Evolutionary conservation across 2,888 invertebrate genomes (phyloP), one percentile per base, ranked within the genome.

Genomic region (Didymodactylos carnosus): DNA sequence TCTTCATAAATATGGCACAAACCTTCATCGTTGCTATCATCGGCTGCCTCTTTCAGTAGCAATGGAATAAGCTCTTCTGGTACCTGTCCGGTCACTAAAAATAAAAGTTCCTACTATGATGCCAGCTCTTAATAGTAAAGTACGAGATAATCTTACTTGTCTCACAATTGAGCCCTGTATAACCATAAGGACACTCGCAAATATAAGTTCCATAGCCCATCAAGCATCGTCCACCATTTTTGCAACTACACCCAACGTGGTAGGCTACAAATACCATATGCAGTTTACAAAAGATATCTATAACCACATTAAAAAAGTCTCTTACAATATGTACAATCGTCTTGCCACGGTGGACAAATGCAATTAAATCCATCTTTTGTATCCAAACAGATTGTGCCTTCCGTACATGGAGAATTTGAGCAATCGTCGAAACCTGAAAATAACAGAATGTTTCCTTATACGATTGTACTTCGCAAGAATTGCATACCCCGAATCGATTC

Each of bases 311-410:
- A 13, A 13, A 11, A 62, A 62, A 62, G 10, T 62, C 14, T 29
- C 14, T 29, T 6, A 71, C 70, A 72, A 39, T 53, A 27, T 29
- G 74, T 74, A 39, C 74, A 74, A 46, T 71, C 71, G 19, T 53
- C 53, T 29, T 74, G 62, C 74, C 74, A 74, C 35, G 53, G 29
- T 69, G 74, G 40, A 69, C 74, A 74, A 14, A 71, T 46, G 29
- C 74, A 74, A n/a, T 53, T 51, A 41, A 71, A 74, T 11, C 74
- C 74, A 41, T 74, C 74, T 25, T 43, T 71, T 19, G 74, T 74
- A 69, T 74, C 74, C 14, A 74, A 40, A 43, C 74, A 74, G n/a
- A 71, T 46, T 69, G 74, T 53, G 5, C 74, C 74, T 25, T 43
- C 25, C 35, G 71, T 71, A 39, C 74, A 74, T 27, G 74, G 74